phyloP scores from a whole-genome alignment of 2,888 invertebrate species.

The Julus scandinavius region DNA sequence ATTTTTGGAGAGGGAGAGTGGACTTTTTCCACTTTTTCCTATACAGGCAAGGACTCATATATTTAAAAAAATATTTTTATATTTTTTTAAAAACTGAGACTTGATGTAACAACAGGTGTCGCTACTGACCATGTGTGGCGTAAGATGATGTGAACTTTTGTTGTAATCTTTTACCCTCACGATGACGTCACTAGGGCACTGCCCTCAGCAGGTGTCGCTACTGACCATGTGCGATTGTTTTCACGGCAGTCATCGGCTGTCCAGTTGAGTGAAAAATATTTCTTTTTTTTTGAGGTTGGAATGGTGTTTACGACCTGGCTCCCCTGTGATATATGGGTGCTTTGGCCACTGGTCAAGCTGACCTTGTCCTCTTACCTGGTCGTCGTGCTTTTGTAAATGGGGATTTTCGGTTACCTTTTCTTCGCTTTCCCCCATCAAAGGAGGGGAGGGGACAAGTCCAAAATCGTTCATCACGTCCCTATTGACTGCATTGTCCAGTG shows the following conservation, averaged over 20 bases:
- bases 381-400: background rate
- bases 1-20: background rate
- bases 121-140: no score
- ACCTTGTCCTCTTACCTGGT: constrained; percentile 27
- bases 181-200: background rate
- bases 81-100: no score
- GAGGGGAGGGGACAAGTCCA: background rate
- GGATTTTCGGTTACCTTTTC: background rate
- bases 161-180: no score
- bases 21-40: background rate
- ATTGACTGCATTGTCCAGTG: constrained; percentile 8
- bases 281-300: background rate
- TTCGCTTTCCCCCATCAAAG: background rate
- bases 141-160: no score
- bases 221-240: constrained; percentile 3
- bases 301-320: background rate
- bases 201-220: constrained; percentile 34
- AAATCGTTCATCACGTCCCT: background rate
- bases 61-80: no score
- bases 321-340: background rate
- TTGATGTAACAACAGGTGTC: no score
- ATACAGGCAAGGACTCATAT: no score
- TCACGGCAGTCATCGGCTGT: background rate
- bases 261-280: background rate
- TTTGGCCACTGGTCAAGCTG: constrained; percentile 42